phyloP scores from a whole-genome alignment of 2,888 invertebrate species.

The Nycteola revayana region DNA sequence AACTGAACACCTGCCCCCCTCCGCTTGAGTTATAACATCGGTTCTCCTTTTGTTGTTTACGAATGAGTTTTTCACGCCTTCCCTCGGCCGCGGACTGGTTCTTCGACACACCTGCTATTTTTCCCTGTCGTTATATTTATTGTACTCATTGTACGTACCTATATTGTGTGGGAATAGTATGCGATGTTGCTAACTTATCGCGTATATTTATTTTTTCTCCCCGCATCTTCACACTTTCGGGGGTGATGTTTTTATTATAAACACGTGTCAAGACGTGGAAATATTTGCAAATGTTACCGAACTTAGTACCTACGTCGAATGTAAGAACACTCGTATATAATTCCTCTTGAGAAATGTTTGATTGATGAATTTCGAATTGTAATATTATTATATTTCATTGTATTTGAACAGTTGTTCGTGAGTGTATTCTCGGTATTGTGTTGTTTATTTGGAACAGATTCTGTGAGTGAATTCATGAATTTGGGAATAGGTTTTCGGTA shows the following conservation, averaged over 20 bases:
- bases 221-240: slow-evolving; percentile 29
- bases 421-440: slow-evolving; percentile 1
- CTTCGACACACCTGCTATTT: slow-evolving; percentile 70
- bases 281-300: slow-evolving; percentile 65
- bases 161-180: slow-evolving; percentile 60
- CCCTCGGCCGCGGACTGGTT: slow-evolving; percentile 53
- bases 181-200: slow-evolving; percentile 67
- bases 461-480: neutral
- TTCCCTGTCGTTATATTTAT: slow-evolving; percentile 57
- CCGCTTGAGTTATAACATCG: slow-evolving; percentile 58
- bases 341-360: slow-evolving; percentile 38
- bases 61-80: slow-evolving; percentile 74
- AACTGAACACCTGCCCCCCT: slow-evolving; percentile 65
- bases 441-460: slow-evolving; percentile 7
- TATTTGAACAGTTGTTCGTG: slow-evolving; percentile 13
- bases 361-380: slow-evolving; percentile 36
- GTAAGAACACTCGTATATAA: slow-evolving; percentile 49
- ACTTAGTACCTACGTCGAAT: slow-evolving; percentile 53
- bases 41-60: slow-evolving; percentile 72
- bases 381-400: slow-evolving; percentile 20
- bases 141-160: slow-evolving; percentile 58
- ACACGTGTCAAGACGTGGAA: slow-evolving; percentile 63
- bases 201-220: slow-evolving; percentile 43
- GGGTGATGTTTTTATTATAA: slow-evolving; percentile 78
- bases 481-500: too few relatives aligned